A percentile compares a stretch with the other conserved stretches of the same genome.
Conservation (phyloP, 2,113 vertebrate genomes). For the Ibidorhyncha struthersii region DNA sequence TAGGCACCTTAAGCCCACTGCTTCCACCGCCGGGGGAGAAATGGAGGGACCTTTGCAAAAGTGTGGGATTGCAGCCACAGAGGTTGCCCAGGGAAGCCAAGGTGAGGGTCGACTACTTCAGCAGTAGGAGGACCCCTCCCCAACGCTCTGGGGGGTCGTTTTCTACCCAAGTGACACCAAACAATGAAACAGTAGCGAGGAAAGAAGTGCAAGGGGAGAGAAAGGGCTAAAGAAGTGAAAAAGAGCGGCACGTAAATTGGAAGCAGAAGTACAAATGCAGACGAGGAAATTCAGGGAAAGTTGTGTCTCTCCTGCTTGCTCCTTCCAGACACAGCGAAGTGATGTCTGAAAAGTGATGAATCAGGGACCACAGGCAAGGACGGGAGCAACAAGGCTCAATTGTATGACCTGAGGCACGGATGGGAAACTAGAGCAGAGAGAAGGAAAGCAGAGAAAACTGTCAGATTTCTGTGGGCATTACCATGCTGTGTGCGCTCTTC, state of each 20-base stretch:
- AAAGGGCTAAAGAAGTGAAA: background rate
- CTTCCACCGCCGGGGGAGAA: background rate
- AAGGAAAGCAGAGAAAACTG: constrained; percentile 23
- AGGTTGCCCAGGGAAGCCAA: background rate
- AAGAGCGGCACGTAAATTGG: background rate
- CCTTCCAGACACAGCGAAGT: background rate
- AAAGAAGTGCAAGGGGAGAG: background rate
- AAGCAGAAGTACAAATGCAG: background rate
- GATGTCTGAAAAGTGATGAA: constrained; percentile 54
- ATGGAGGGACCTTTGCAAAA: fast-evolving
- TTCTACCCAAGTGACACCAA: background rate
- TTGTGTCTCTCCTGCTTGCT: background rate
- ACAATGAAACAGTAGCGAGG: background rate
- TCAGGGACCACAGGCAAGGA: constrained; percentile 62
- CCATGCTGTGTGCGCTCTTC: constrained; percentile 35
- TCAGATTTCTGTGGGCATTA: constrained; percentile 58
- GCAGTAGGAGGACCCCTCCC: background rate
- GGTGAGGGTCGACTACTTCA: background rate
- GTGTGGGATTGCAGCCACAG: background rate
- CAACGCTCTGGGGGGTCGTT: fast-evolving
- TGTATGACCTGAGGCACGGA: background rate
- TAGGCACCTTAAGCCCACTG: background rate
- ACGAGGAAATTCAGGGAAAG: background rate
- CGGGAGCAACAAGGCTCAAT: constrained; percentile 46
- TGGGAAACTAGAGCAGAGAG: constrained; percentile 39